These are phyloP conservation scores for Plebejus argus DNA, from an alignment of 2,888 invertebrate genomes.

Conservation along the genomic window DNA sequence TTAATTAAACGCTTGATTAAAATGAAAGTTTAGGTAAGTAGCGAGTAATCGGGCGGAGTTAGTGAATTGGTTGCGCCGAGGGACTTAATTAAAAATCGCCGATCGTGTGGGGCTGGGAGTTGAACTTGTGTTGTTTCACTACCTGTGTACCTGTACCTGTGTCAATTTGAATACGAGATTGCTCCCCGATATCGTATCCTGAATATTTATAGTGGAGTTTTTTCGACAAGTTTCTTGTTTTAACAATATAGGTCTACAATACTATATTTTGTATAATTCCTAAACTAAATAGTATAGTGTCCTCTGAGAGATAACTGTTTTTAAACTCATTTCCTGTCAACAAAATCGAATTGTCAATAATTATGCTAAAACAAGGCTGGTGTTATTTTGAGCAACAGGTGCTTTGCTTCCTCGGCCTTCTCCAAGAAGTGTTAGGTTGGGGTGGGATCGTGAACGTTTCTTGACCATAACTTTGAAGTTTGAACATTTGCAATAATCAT, in stretches of 20 bases:
- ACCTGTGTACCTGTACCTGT: slow-evolving; percentile 62
- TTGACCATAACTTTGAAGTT: too few relatives aligned
- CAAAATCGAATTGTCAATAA: too few relatives aligned
- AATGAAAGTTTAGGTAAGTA: slow-evolving; percentile 82
- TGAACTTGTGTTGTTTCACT: slow-evolving; percentile 78
- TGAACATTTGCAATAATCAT: too few relatives aligned
- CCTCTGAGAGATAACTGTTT: neutral
- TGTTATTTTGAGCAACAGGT: too few relatives aligned
- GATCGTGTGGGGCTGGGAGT: slow-evolving; percentile 78
- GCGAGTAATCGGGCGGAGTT: slow-evolving; percentile 79
- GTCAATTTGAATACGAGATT: slow-evolving; percentile 79
- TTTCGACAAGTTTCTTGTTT: neutral
- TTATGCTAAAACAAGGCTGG: too few relatives aligned
- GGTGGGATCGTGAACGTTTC: too few relatives aligned
- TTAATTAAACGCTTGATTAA: slow-evolving; percentile 82
- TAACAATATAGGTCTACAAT: neutral
- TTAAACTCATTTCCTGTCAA: neutral
- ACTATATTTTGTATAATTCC: too few relatives aligned
- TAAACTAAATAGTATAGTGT: too few relatives aligned
- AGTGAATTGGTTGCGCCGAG: slow-evolving; percentile 80
- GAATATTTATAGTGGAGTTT: slow-evolving; percentile 46
- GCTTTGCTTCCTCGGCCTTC: too few relatives aligned
- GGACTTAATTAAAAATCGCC: slow-evolving; percentile 81
- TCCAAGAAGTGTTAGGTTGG: too few relatives aligned
- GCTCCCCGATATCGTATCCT: slow-evolving; percentile 54